Evolutionary conservation across 2,113 vertebrate species (phyloP).

Genomic region (Passer domesticus): DNA sequence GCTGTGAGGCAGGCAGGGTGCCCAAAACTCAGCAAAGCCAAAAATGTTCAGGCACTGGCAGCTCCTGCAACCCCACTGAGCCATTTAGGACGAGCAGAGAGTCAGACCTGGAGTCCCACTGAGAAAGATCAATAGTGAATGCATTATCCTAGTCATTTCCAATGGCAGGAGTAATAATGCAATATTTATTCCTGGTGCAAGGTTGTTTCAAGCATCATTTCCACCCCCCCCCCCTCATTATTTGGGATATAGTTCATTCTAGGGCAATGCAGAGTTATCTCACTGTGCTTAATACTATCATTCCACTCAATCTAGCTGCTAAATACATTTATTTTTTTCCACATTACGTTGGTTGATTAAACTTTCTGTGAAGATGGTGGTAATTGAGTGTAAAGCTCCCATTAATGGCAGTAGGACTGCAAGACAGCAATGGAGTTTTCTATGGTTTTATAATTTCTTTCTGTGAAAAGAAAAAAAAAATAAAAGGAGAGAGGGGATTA

Average conservation of each 20-base stretch:
- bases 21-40: neutral
- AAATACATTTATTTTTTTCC: constrained; percentile 5
- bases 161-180: constrained; percentile 56
- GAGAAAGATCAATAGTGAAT: constrained; percentile 70
- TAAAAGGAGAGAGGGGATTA: neutral
- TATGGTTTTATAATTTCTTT: neutral
- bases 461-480: neutral
- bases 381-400: constrained; percentile 18
- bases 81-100: constrained; percentile 66
- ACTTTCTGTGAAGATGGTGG: constrained; percentile 6
- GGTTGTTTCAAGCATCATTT: constrained; percentile 17
- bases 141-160: constrained; percentile 63
- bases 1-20: constrained; percentile 4
- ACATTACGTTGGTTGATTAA: constrained; percentile 50
- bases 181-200: constrained; percentile 41
- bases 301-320: neutral
- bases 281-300: neutral
- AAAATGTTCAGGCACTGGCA: constrained; percentile 49
- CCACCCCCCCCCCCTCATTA: neutral
- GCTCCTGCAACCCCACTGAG: constrained; percentile 42
- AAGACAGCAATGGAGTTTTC: neutral
- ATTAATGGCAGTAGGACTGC: neutral
- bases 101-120: constrained; percentile 22
- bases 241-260: neutral
- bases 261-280: neutral